phyloP scores from a whole-genome alignment of 2,113 vertebrate species.

The Pygathrix nemaeus region DNA sequence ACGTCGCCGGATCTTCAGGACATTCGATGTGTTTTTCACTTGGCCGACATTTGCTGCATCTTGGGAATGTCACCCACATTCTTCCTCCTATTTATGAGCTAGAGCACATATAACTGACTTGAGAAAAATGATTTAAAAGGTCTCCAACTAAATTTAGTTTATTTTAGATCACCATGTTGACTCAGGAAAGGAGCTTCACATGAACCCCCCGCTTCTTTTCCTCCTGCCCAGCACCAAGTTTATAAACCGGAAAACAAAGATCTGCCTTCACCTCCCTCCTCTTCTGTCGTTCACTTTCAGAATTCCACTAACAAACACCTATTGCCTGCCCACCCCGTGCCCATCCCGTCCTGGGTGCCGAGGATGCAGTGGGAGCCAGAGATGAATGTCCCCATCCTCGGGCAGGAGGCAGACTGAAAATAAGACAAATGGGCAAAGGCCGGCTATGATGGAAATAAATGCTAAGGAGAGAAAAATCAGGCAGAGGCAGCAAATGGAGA shows the following conservation, averaged over 20 bases:
- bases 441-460: fast-evolving
- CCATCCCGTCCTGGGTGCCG: not conserved
- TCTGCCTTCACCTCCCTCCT: fast-evolving
- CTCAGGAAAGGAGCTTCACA: not conserved
- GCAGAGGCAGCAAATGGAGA: fast-evolving
- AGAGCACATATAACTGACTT: not conserved
- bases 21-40: not conserved
- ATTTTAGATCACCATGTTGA: not conserved
- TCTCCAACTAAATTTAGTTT: not conserved
- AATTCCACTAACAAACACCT: fast-evolving
- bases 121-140: not conserved
- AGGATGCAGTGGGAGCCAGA: fast-evolving
- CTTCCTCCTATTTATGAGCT: not conserved
- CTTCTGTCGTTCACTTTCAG: fast-evolving
- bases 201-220: fast-evolving
- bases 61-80: conserved; percentile 11
- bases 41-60: not conserved
- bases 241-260: not conserved
- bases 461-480: not conserved
- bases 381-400: fast-evolving
- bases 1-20: fast-evolving
- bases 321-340: fast-evolving
- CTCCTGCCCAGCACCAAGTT: not conserved
- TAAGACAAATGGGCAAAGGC: not conserved
- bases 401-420: not conserved